Evolutionary conservation across 2,888 invertebrate species (phyloP).

Genomic region (Hypselothyrea guttata): DNA sequence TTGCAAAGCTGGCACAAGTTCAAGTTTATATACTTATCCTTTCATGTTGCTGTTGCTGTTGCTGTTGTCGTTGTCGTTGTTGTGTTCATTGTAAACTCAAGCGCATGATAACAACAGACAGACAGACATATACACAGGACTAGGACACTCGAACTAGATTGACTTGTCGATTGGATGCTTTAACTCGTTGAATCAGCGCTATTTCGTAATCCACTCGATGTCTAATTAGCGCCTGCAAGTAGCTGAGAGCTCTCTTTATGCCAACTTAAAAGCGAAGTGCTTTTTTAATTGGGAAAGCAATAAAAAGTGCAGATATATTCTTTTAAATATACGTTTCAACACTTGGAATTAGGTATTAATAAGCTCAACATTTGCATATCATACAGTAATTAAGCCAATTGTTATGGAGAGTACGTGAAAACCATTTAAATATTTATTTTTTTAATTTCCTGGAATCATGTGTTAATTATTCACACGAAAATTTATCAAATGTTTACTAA

Average conservation of each 20-base stretch:
- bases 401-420: no score
- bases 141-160: slow-evolving; percentile 30
- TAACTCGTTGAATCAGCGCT: slow-evolving; percentile 20
- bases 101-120: slow-evolving; percentile 47
- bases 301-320: no score
- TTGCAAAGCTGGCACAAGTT: slow-evolving; percentile 45
- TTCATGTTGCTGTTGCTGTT: slow-evolving; percentile 4
- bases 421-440: no score
- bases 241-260: slow-evolving; percentile 20
- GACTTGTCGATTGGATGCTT: slow-evolving; percentile 33
- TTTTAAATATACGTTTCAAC: no score
- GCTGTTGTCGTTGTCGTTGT: slow-evolving; percentile 11
- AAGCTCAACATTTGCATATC: no score
- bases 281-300: no score
- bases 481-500: no score
- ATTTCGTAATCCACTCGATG: slow-evolving; percentile 45
- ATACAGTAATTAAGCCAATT: no score
- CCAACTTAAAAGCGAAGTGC: slow-evolving; percentile 7
- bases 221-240: slow-evolving; percentile 42
- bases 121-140: slow-evolving; percentile 39
- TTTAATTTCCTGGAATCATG: neutral
- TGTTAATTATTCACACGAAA: no score
- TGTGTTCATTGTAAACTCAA: slow-evolving; percentile 34
- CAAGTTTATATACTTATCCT: slow-evolving; percentile 39
- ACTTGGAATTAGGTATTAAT: no score